Evolutionary conservation across 2,888 invertebrate genomes (phyloP).

Genomic region (Parascotia fuliginaria): DNA sequence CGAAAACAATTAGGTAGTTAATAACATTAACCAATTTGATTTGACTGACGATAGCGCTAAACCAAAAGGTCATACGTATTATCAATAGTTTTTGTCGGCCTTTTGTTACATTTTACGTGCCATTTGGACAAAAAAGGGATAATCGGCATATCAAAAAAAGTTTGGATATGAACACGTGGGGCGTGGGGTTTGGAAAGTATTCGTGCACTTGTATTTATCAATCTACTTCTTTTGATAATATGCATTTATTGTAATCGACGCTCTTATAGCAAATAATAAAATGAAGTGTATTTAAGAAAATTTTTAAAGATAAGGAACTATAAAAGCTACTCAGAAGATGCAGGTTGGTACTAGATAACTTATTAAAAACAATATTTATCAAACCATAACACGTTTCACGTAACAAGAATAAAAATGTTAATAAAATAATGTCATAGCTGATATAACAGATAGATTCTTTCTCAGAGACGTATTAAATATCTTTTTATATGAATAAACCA

Average conservation of each 20-base stretch:
- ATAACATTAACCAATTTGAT: slow-evolving; percentile 8
- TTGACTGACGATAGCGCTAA: slow-evolving; percentile 23
- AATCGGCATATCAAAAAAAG: slow-evolving; percentile 47
- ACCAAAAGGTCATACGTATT: slow-evolving; percentile 39
- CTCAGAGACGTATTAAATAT: background rate
- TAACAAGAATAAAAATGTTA: background rate
- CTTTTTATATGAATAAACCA: slow-evolving; percentile 14
- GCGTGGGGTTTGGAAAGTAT: slow-evolving; percentile 39
- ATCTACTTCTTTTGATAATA: background rate
- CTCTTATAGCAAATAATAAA: no score
- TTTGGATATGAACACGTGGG: slow-evolving; percentile 64
- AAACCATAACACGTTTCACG: background rate
- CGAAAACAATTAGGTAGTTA: slow-evolving; percentile 17
- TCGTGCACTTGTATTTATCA: slow-evolving; percentile 6
- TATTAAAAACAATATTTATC: no score
- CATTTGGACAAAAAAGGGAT: slow-evolving; percentile 55
- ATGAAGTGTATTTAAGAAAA: no score
- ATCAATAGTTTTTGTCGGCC: slow-evolving; percentile 39
- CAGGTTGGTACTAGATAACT: no score
- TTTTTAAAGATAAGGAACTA: no score
- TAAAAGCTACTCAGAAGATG: no score
- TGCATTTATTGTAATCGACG: background rate
- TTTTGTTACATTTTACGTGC: slow-evolving; percentile 58
- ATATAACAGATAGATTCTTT: background rate
- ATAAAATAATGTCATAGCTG: background rate